Conservation (phyloP, 2,113 vertebrate species). For the Istiophorus platypterus region DNA sequence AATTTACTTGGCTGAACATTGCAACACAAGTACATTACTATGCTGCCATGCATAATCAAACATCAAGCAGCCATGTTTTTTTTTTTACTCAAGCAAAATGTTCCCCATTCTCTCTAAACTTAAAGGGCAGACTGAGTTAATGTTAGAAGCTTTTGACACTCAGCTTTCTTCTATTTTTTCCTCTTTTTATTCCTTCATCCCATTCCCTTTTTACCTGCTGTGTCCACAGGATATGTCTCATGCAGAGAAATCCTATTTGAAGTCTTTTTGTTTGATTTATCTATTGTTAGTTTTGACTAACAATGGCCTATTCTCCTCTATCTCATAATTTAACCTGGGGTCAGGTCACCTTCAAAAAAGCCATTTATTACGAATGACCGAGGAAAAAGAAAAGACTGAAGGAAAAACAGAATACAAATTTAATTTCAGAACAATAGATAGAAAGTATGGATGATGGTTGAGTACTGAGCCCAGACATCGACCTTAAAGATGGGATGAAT, state of each 20-base stretch:
- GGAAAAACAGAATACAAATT: not conserved
- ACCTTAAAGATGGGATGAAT: conserved; percentile 21
- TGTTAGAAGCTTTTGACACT: conserved; percentile 9
- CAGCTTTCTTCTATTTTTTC: not conserved
- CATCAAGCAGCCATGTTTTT: conserved; percentile 15
- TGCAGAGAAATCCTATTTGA: conserved; percentile 15
- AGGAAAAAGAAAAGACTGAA: not conserved
- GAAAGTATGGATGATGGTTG: not conserved
- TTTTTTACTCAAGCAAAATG: not conserved
- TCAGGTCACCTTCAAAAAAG: not conserved
- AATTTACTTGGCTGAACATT: not conserved
- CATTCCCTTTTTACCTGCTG: not conserved
- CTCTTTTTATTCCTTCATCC: not conserved
- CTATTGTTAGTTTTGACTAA: not conserved
- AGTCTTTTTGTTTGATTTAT: not conserved
- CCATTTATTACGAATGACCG: not conserved
- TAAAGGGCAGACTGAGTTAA: conserved; percentile 28
- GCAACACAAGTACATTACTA: not conserved
- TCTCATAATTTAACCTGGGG: not conserved
- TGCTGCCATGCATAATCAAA: conserved; percentile 6
- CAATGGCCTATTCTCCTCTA: not conserved
- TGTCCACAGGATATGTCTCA: not conserved
- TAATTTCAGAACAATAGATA: conserved; percentile 3
- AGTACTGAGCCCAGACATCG: conserved; percentile 9
- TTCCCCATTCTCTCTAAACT: not conserved